phyloP scores from a whole-genome alignment of 2,888 invertebrate genomes.

The Patella pellucida region DNA sequence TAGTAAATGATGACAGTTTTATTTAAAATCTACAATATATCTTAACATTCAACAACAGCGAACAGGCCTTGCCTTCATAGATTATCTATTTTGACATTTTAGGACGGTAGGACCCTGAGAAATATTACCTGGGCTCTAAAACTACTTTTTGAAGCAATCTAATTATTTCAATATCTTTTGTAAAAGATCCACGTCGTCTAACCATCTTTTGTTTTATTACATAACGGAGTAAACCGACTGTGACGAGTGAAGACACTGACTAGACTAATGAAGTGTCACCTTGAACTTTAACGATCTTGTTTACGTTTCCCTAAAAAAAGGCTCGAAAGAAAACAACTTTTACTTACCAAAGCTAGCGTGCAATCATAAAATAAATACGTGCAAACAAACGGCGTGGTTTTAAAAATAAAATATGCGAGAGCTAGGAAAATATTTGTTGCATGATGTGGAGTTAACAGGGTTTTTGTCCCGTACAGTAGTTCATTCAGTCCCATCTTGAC shows the following conservation, averaged over 20 bases:
- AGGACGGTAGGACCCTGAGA: too few relatives aligned
- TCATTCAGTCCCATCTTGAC: not conserved
- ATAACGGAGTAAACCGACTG: not conserved
- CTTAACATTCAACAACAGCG: too few relatives aligned
- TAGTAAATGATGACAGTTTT: too few relatives aligned
- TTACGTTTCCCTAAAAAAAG: not conserved
- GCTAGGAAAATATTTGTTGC: conserved; percentile 55
- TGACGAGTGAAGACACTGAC: not conserved
- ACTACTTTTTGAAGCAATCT: not conserved
- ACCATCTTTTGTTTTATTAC: not conserved
- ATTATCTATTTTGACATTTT: too few relatives aligned
- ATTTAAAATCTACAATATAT: too few relatives aligned
- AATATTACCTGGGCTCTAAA: too few relatives aligned
- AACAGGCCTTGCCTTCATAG: too few relatives aligned
- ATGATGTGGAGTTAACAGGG: conserved; percentile 51
- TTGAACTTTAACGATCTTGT: too few relatives aligned
- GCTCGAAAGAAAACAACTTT: not conserved
- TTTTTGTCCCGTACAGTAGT: conserved; percentile 19
- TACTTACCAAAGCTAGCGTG: conserved; percentile 60
- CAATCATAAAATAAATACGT: conserved; percentile 56
- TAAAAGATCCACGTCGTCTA: not conserved
- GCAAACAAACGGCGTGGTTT: conserved; percentile 53
- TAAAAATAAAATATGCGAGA: conserved; percentile 50
- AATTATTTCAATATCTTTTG: not conserved
- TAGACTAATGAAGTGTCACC: too few relatives aligned